Evolutionary conservation across 2,888 invertebrate species (phyloP).

Genomic region (Cerastis leucographa): DNA sequence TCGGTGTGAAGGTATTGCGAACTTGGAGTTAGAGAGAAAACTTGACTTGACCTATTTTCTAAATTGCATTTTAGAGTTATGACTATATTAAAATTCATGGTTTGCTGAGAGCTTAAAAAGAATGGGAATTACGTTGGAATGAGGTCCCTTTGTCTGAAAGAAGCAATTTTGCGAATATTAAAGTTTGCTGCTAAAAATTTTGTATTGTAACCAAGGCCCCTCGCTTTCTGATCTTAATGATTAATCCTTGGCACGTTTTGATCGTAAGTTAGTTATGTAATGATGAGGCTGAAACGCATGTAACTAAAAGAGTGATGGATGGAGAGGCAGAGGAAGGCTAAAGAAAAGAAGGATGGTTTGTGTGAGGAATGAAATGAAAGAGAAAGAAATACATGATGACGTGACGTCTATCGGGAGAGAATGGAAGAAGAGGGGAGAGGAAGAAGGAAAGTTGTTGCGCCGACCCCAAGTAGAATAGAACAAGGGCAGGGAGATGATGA

Average conservation of each 20-base stretch:
- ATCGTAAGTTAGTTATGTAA: background rate
- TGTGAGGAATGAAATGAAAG: no score
- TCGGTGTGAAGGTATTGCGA: constrained; percentile 38
- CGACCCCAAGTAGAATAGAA: no score
- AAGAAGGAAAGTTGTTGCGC: no score
- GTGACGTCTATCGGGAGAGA: no score
- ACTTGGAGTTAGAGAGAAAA: constrained; percentile 30
- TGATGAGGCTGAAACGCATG: no score
- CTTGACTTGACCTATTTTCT: constrained; percentile 52
- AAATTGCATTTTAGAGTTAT: constrained; percentile 59
- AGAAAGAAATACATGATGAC: no score
- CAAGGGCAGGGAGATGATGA: no score
- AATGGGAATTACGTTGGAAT: constrained; percentile 34
- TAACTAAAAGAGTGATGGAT: no score
- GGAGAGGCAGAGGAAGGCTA: no score
- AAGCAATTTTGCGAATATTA: constrained; percentile 23
- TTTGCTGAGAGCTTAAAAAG: constrained; percentile 40
- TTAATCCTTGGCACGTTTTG: background rate
- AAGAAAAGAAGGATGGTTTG: no score
- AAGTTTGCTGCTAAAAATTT: constrained; percentile 7
- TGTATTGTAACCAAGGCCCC: background rate
- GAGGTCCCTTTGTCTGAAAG: constrained; percentile 15
- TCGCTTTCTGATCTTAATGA: background rate
- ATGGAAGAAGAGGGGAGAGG: no score
- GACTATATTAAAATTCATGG: constrained; percentile 58